Conservation (phyloP, 2,113 vertebrate species). For the Bufo gargarizans region DNA sequence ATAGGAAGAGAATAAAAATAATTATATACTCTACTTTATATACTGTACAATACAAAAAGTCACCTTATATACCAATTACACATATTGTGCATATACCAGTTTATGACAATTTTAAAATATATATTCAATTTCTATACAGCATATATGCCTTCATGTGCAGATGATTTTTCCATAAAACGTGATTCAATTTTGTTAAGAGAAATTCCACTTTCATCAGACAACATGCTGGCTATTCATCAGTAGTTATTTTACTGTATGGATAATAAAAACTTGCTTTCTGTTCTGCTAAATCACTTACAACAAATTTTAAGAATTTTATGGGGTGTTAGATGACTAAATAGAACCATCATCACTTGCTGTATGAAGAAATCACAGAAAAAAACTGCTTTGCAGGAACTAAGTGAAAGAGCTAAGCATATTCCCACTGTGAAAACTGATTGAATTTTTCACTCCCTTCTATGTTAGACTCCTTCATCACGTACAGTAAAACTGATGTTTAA, state of each 20-base stretch:
- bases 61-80: too few relatives aligned
- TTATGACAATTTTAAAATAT: too few relatives aligned
- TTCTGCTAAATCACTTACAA: constrained; percentile 43
- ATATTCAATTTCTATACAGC: too few relatives aligned
- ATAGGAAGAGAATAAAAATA: background rate
- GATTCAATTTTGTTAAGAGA: constrained; percentile 24
- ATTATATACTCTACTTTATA: background rate
- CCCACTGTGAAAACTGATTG: constrained; percentile 54
- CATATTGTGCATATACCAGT: too few relatives aligned
- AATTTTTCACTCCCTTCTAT: constrained; percentile 36
- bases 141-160: too few relatives aligned
- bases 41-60: too few relatives aligned
- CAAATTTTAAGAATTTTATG: constrained; percentile 52
- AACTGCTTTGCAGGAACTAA: constrained; percentile 50
- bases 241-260: constrained; percentile 27
- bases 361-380: constrained; percentile 39
- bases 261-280: constrained; percentile 31
- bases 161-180: background rate
- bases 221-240: background rate
- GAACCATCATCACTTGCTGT: constrained; percentile 44
- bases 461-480: constrained; percentile 29
- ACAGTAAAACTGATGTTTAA: constrained; percentile 44
- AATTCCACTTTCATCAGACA: constrained; percentile 2
- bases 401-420: constrained; percentile 48
- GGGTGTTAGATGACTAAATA: constrained; percentile 46